These are phyloP conservation scores for Anolis sagrei DNA, from an alignment of 2,113 vertebrate species.

Conservation along the genomic window DNA sequence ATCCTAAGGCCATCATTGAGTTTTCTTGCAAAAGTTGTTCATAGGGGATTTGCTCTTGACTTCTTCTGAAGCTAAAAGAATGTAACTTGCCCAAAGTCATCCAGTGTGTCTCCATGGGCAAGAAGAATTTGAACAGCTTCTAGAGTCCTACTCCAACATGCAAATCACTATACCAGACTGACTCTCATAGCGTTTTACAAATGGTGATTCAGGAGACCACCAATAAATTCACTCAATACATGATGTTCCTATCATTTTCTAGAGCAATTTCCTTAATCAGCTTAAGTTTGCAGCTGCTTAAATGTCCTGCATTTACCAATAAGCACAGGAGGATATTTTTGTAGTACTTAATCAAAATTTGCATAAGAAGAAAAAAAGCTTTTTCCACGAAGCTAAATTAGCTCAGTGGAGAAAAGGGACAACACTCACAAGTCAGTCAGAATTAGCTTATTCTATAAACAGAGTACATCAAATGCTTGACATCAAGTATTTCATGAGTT, in stretches of 20 bases:
- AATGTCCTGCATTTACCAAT: conserved; percentile 26
- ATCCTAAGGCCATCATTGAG: no score
- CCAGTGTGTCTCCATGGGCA: no score
- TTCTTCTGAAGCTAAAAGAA: no score
- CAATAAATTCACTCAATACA: background rate
- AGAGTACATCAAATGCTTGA: conserved; percentile 53
- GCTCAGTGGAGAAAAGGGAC: conserved; percentile 41
- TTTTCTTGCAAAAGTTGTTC: no score
- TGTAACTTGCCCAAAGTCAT: no score
- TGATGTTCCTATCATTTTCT: background rate
- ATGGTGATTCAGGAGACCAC: background rate
- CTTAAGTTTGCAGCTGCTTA: background rate
- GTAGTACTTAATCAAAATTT: conserved; percentile 19
- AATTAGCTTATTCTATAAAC: conserved; percentile 69
- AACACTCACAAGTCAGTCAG: conserved; percentile 47
- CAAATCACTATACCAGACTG: no score
- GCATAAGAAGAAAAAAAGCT: background rate
- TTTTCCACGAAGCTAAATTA: conserved; percentile 50
- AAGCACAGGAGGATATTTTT: conserved; percentile 47
- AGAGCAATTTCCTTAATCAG: conserved; percentile 13
- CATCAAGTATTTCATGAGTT: conserved; percentile 45
- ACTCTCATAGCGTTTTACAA: background rate
- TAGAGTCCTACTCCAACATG: no score
- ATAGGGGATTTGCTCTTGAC: no score
- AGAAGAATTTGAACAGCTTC: no score